Percentiles rank a stretch among this genome's conserved stretches.
Conservation (phyloP, 2,113 vertebrate species). For the Ciconia maguari region DNA sequence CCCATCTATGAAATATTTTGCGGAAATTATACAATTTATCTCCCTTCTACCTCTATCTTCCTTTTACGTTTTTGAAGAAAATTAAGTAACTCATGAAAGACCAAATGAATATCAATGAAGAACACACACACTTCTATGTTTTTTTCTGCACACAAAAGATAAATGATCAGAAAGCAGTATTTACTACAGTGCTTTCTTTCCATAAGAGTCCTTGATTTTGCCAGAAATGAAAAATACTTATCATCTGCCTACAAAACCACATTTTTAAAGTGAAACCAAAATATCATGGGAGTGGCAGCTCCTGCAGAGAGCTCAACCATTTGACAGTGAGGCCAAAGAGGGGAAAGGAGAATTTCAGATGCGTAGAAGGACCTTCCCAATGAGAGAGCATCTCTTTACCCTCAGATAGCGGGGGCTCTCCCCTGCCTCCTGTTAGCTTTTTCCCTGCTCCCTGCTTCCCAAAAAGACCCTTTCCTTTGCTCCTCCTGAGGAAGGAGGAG, state of each 20-base stretch:
- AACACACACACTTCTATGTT: neutral
- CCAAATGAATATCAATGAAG: slow-evolving; percentile 4
- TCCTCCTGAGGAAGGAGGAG: neutral
- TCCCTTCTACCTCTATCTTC: neutral
- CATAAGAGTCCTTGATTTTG: slow-evolving; percentile 19
- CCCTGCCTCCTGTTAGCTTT: neutral
- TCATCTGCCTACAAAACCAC: neutral
- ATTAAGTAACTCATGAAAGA: neutral
- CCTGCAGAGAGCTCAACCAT: neutral
- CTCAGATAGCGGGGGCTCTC: rapidly evolving
- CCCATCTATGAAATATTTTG: neutral
- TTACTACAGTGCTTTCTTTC: neutral
- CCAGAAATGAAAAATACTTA: slow-evolving; percentile 36
- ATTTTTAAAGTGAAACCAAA: neutral
- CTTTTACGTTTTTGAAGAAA: neutral
- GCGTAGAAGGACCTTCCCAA: neutral
- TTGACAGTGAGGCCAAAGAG: neutral
- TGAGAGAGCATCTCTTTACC: neutral
- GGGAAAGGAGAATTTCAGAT: neutral
- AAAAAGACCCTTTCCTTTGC: neutral
- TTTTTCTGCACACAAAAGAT: neutral
- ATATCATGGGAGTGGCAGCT: neutral
- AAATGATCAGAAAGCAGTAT: slow-evolving; percentile 1
- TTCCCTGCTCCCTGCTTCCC: neutral
- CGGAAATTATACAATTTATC: neutral